phyloP scores from a whole-genome alignment of 2,797 vertebrate genomes.

The Enteromius thamalakanensis region DNA sequence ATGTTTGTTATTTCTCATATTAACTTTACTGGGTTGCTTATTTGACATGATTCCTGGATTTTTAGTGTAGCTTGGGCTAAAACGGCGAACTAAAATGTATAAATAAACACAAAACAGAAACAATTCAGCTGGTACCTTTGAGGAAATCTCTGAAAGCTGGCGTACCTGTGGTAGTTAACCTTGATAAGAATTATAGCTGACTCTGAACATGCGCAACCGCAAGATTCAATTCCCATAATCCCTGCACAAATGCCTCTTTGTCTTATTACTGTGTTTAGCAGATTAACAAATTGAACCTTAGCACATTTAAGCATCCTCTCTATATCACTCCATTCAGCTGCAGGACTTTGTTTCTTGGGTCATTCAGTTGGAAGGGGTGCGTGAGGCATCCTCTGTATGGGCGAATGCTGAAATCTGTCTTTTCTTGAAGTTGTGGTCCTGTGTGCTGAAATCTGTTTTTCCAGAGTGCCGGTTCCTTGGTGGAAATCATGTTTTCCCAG shows the following conservation, averaged over 20 bases:
- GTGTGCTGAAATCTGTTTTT: slow-evolving; percentile 6
- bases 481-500: slow-evolving; percentile 34
- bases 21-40: not conserved
- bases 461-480: not conserved
- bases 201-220: slow-evolving; percentile 4
- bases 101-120: slow-evolving; percentile 11
- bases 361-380: not conserved
- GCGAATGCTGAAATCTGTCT: slow-evolving; percentile 27
- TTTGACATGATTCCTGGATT: not conserved
- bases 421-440: slow-evolving; percentile 28
- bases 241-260: slow-evolving; percentile 47
- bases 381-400: slow-evolving; percentile 19
- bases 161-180: slow-evolving; percentile 21
- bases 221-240: slow-evolving; percentile 48
- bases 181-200: slow-evolving; percentile 14
- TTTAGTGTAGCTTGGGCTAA: not conserved
- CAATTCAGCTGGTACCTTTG: not conserved
- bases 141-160: slow-evolving; percentile 23
- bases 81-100: not conserved
- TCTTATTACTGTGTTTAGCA: slow-evolving; percentile 42
- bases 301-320: slow-evolving; percentile 41
- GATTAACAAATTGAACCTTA: slow-evolving; percentile 51
- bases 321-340: slow-evolving; percentile 1
- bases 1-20: not conserved
- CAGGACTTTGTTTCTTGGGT: slow-evolving; percentile 18